Evolutionary conservation across 2,888 invertebrate genomes (phyloP).

Genomic region (Orthonevra nobilis): DNA sequence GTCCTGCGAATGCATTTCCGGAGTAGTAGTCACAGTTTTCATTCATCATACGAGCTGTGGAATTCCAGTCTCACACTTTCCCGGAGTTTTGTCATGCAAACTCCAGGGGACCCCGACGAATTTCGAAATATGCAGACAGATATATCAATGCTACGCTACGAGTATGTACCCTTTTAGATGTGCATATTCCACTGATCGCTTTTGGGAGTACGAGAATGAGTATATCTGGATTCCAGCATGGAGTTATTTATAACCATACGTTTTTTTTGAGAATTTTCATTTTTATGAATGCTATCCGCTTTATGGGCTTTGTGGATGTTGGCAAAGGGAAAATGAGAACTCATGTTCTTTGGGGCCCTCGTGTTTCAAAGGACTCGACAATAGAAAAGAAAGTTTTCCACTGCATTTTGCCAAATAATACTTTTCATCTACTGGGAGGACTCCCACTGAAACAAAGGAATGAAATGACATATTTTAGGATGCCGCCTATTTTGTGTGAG

Average conservation of each 20-base stretch:
- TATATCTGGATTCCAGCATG: constrained; percentile 23
- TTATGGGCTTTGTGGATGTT: too few species aligned
- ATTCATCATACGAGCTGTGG: constrained; percentile 55
- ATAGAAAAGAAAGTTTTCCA: too few species aligned
- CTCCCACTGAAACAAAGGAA: too few species aligned
- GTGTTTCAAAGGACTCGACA: too few species aligned
- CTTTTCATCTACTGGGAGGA: constrained; percentile 16
- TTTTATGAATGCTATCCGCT: constrained; percentile 8
- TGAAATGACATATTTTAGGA: too few species aligned
- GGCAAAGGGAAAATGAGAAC: not conserved
- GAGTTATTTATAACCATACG: constrained; percentile 36
- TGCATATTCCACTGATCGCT: constrained; percentile 21
- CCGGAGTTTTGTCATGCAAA: constrained; percentile 33
- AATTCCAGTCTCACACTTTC: constrained; percentile 30
- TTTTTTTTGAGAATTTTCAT: constrained; percentile 17
- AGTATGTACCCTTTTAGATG: constrained; percentile 12
- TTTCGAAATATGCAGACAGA: constrained; percentile 48
- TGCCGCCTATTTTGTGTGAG: too few species aligned
- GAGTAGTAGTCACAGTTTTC: constrained; percentile 44
- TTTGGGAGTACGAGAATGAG: constrained; percentile 4
- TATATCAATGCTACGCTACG: constrained; percentile 44
- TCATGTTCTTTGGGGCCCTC: constrained; percentile 1
- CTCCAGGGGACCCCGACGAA: constrained; percentile 14
- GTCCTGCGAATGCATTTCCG: constrained; percentile 39
- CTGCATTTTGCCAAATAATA: constrained; percentile 19